phyloP scores from a whole-genome alignment of 2,113 vertebrate genomes.

The Albula glossodonta region DNA sequence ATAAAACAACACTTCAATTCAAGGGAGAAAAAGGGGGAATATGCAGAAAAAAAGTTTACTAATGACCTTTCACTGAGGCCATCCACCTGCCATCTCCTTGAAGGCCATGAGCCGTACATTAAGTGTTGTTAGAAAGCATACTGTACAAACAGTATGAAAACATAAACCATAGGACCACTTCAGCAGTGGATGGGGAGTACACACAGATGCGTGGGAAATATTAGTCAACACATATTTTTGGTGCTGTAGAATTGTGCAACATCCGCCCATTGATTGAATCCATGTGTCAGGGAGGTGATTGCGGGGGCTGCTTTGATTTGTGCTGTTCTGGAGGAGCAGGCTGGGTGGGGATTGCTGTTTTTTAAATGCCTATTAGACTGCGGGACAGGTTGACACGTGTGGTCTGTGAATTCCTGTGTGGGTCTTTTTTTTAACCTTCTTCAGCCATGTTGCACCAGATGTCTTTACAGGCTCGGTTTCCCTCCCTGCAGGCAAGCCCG shows the following conservation, averaged over 20 bases:
- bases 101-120: neutral
- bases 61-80: neutral
- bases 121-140: neutral
- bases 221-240: constrained; percentile 7
- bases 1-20: too few species aligned
- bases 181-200: neutral
- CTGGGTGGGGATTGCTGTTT: neutral
- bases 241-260: neutral
- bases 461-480: neutral
- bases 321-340: neutral
- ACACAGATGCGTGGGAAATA: neutral
- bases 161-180: too few species aligned
- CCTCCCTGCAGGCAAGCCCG: neutral
- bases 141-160: neutral
- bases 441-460: neutral
- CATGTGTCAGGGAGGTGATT: constrained; percentile 17
- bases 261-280: constrained; percentile 12
- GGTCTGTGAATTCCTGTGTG: constrained; percentile 5
- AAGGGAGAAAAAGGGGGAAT: neutral
- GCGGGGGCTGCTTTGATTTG: neutral
- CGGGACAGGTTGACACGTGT: neutral
- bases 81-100: neutral
- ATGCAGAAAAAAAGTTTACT: neutral
- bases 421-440: neutral
- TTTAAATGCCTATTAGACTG: neutral